Base-by-base conservation (phyloP, 2,797 vertebrate species). In the Lacerta agilis region DNA sequence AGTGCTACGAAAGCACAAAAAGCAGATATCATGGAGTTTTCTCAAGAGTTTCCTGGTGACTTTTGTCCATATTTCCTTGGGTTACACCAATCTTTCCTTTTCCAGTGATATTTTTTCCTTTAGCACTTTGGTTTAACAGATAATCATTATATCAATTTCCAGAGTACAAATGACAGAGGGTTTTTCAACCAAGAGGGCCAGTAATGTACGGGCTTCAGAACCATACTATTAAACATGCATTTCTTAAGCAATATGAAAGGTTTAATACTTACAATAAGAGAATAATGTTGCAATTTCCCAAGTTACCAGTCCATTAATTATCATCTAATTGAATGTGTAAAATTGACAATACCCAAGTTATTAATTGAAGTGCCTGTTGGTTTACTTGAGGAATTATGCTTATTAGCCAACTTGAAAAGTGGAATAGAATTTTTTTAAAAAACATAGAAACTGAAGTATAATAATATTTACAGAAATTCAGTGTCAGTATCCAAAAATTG, bases 391-490 rank as follows among this genome's bases (percentile, higher is more conserved):
- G 58, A 61, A 61, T 61, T 61, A 6, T 61, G 20, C 23, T 23
- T 2, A 23, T 61, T 61, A 61, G 58, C 58, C 58, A 61, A 18
- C 58, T 61, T 64, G 61, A 64, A 23, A 64, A 8, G 61, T 64
- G 61, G 61, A 23, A 64, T 64, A 23, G 58, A 61, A 1, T 18
- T 61, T 61, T 61, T 61, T 61, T 15, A 23, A 64, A 18, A 23
- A 23, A 13, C 49, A 49, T 49, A 49, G 33, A 72, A 72, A 36
- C n/a, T 72, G 33, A 18, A 72, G n/a, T 91, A 87, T 79, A 93
- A 93, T 83, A 93, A 86, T 90, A 94, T 92, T 90, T 94, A 84
- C 71, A 86, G 90, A 92, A 94, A 93, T 93, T 81, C 87, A 94
- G 88, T 93, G 90, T 92, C 93, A 87, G 45, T 87, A 13, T 92